phyloP scores from a whole-genome alignment of 2,113 vertebrate genomes.

The Psilopogon haemacephalus region DNA sequence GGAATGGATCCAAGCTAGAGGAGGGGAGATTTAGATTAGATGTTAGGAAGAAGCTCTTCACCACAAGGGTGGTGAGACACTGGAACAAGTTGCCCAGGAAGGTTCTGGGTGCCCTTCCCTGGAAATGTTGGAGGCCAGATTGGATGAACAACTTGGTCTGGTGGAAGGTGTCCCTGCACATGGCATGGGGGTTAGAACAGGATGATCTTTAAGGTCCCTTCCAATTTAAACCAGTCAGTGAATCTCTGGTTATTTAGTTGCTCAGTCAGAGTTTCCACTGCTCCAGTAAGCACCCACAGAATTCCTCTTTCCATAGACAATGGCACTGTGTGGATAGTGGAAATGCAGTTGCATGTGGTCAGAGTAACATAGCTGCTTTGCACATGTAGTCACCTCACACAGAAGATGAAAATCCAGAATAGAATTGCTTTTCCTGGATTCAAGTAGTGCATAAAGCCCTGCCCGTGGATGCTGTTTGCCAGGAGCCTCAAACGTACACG shows the following conservation, averaged over 20 bases:
- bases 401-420: not conserved
- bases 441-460: constrained; percentile 4
- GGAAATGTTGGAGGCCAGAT: too few relatives aligned
- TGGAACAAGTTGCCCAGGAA: too few relatives aligned
- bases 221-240: too few relatives aligned
- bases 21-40: too few relatives aligned
- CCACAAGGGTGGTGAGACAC: too few relatives aligned
- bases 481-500: not conserved
- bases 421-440: not conserved
- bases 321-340: not conserved
- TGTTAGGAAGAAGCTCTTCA: too few relatives aligned
- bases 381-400: not conserved
- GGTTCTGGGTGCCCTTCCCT: too few relatives aligned
- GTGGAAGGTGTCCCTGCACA: too few relatives aligned
- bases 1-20: too few relatives aligned
- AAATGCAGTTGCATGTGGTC: not conserved
- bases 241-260: not conserved
- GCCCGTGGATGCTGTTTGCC: not conserved
- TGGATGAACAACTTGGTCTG: too few relatives aligned
- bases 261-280: not conserved
- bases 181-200: too few relatives aligned
- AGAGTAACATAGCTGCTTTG: not conserved
- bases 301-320: not conserved
- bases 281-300: not conserved
- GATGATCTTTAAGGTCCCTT: too few relatives aligned